Evolutionary conservation across 1,140 invertebrate species (phyloP).

Genomic region (Rhagoletis pomonella): DNA sequence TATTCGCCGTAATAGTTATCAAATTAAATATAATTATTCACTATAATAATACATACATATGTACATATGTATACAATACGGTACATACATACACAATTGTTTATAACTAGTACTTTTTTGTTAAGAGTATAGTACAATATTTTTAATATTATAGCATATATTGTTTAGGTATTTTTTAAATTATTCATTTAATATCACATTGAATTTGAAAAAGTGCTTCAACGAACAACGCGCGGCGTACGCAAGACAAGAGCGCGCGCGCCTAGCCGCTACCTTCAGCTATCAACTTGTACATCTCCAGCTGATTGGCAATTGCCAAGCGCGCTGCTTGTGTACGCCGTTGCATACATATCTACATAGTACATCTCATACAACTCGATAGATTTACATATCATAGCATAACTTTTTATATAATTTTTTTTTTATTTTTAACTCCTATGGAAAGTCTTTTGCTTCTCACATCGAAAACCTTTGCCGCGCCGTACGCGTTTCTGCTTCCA

Average conservation of each 20-base stretch:
- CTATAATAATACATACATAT: not conserved
- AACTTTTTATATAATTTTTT: conserved; percentile 47
- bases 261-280: no score
- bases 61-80: not conserved
- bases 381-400: conserved; percentile 23
- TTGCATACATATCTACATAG: conserved; percentile 30
- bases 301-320: not conserved
- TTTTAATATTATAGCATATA: conserved; percentile 24
- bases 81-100: conserved; percentile 10
- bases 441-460: conserved; percentile 57
- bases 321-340: not conserved
- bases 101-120: not conserved
- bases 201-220: conserved; percentile 58
- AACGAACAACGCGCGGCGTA: conserved; percentile 17
- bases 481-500: not conserved
- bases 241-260: not conserved
- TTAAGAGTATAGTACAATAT: conserved; percentile 26
- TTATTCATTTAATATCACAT: conserved; percentile 59
- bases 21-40: conserved; percentile 5
- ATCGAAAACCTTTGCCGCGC: not conserved
- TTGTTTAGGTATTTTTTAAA: conserved; percentile 1
- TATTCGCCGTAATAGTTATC: not conserved
- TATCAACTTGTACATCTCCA: no score
- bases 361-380: conserved; percentile 6
- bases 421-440: conserved; percentile 55